phyloP scores from a whole-genome alignment of 2,888 invertebrate species.

The Carabus problematicus region DNA sequence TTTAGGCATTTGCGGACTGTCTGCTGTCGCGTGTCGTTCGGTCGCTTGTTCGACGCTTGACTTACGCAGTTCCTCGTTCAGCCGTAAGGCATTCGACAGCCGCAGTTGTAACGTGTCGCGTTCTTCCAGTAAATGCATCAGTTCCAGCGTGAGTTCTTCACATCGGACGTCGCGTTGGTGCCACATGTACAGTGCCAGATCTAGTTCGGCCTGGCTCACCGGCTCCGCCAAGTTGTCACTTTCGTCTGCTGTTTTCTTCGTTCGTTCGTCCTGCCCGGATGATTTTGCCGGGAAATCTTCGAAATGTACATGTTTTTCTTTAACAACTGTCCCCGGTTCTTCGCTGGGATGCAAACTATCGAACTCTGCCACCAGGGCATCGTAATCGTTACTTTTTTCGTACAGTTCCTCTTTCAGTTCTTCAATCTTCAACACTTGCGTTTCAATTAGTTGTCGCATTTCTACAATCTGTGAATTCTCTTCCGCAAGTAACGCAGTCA shows the following conservation, averaged over 20 bases:
- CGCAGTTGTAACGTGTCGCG: slow-evolving; percentile 84
- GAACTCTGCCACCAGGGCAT: slow-evolving; percentile 58
- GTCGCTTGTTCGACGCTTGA: slow-evolving; percentile 19
- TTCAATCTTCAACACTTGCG: slow-evolving; percentile 76
- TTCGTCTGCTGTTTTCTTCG: slow-evolving; percentile 40
- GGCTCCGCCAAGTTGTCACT: slow-evolving; percentile 51
- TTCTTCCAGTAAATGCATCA: slow-evolving; percentile 83
- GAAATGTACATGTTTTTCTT: slow-evolving; percentile 49
- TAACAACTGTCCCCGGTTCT: slow-evolving; percentile 25
- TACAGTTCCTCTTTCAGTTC: slow-evolving; percentile 73
- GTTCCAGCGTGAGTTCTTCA: slow-evolving; percentile 84
- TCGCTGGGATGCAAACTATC: slow-evolving; percentile 48
- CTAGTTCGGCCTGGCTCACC: slow-evolving; percentile 70
- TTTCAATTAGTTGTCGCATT: slow-evolving; percentile 68
- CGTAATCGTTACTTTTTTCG: slow-evolving; percentile 67
- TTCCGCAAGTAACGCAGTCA: slow-evolving; percentile 63
- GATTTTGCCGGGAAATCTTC: slow-evolving; percentile 45
- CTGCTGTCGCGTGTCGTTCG: slow-evolving; percentile 11
- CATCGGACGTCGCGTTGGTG: slow-evolving; percentile 87
- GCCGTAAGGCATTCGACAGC: slow-evolving; percentile 79
- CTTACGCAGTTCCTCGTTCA: slow-evolving; percentile 69
- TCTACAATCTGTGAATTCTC: slow-evolving; percentile 65
- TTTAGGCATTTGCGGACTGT: slow-evolving; percentile 20
- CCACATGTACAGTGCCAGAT: slow-evolving; percentile 82
- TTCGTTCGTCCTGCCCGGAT: slow-evolving; percentile 25